Evolutionary conservation across 2,113 vertebrate species (phyloP).

Genomic region (Okapia johnstoni): DNA sequence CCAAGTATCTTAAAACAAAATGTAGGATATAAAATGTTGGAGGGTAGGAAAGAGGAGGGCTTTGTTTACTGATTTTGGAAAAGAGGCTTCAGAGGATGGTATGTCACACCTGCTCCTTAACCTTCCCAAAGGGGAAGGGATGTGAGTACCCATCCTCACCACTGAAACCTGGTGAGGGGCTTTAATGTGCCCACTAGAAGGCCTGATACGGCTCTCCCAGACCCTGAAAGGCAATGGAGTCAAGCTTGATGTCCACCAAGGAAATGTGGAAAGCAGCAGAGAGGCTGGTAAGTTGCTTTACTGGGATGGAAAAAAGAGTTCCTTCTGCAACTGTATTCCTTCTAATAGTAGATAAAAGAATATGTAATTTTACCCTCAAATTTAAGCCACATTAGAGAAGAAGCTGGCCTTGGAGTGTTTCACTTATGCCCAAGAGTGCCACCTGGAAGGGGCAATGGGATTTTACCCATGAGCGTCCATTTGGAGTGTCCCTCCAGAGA

Average conservation of each 20-base stretch:
- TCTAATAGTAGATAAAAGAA: background rate
- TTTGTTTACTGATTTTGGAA: background rate
- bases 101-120: background rate
- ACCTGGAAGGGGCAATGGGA: background rate
- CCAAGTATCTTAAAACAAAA: background rate
- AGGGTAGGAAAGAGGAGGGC: background rate
- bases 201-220: background rate
- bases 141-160: background rate
- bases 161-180: background rate
- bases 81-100: background rate
- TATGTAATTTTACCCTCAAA: background rate
- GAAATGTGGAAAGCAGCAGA: background rate
- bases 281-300: background rate
- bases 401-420: background rate
- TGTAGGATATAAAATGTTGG: background rate
- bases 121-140: background rate
- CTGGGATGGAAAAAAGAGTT: background rate
- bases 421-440: background rate
- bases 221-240: background rate
- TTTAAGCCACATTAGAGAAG: background rate
- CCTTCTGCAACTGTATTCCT: background rate
- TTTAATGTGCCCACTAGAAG: background rate
- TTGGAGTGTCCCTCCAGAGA: background rate
- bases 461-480: background rate
- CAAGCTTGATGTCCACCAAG: background rate